Base-by-base conservation (phyloP, 2,797 vertebrate species). In the Sebastes trivittatus region DNA sequence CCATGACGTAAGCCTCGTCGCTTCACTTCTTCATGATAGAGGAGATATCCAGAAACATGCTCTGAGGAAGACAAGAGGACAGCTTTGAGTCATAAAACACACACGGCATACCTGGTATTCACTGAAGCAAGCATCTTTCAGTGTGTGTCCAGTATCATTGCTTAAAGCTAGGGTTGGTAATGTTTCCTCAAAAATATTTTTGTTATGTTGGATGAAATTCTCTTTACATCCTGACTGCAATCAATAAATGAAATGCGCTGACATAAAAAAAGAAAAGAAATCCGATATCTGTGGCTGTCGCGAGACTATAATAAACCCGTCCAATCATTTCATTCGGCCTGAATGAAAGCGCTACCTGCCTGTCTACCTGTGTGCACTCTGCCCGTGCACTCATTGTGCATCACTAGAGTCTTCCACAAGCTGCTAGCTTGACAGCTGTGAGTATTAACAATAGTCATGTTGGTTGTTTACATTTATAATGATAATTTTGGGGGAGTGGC, bases 11-110 rank as follows among this genome's bases (percentile, higher is more conserved):
- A 27, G 55, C 63, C 69, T 75, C 2, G 7, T 54, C 25, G 58
- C 85, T 68, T 96, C 95, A 98, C 88, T 97, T 99, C 95, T 98
- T 99, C 97, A 98, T 97, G 91, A 98, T 97, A 70, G 97, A 98
- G 75, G 97, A 98, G 90, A 99, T 96, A 91, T 98, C 97, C 94
- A 99, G 95, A 85, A 98, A 97, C 93, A 97, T 96, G 82, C 97
- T 97, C 97, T 98, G 95, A 92, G 96, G 96, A 86, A 90, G 56
- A 95, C 46, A 94, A 92, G 87, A 38, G 83, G 20, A 72, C 52
- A 65, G 22, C 5, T 23, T 42, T 2, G 29, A 46, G 42, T 46
- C 20, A 77, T 3, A 8, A 64, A 61, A 69, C 11, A 67, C 38
- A 72, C 3, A 29, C 1, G 1, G 7, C 10, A 60, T 13, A 9